Evolutionary conservation across 1,140 invertebrate genomes (phyloP).

Genomic region (Nasonia vitripennis): DNA sequence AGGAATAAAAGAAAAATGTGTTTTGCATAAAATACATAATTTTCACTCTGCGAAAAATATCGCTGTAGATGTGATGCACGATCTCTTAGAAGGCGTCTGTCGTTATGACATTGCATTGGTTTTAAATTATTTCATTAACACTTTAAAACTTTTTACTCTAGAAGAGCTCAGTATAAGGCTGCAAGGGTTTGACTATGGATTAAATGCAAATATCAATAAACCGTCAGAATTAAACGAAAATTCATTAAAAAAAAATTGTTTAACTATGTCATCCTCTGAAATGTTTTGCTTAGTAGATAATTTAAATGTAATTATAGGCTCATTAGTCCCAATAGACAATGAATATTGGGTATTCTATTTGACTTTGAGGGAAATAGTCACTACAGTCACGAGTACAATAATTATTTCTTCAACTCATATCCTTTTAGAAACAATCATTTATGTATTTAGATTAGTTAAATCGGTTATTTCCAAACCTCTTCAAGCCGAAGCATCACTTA

Average conservation of each 20-base stretch:
- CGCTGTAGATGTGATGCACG: not conserved
- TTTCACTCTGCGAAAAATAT: not conserved
- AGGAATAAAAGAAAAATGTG: constrained; percentile 1
- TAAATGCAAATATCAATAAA: not conserved
- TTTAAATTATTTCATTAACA: not conserved
- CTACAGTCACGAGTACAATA: not conserved
- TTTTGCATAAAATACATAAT: not conserved
- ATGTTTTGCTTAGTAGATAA: not conserved
- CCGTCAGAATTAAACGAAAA: not conserved
- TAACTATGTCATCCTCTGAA: not conserved
- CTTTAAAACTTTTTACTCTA: not conserved
- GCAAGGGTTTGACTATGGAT: not conserved
- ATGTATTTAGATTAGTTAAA: not conserved
- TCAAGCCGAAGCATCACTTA: constrained; percentile 5
- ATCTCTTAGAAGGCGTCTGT: not conserved
- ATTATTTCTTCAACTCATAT: not conserved
- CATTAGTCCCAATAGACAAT: not conserved
- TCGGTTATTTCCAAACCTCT: not conserved
- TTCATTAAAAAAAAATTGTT: not conserved
- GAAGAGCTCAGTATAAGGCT: not conserved
- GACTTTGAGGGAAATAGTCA: not conserved
- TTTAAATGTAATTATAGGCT: not conserved
- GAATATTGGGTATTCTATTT: not conserved
- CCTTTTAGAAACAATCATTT: not conserved
- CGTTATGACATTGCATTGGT: not conserved